Conservation (phyloP, 2,888 invertebrate species). For the Drosophila histrio region DNA sequence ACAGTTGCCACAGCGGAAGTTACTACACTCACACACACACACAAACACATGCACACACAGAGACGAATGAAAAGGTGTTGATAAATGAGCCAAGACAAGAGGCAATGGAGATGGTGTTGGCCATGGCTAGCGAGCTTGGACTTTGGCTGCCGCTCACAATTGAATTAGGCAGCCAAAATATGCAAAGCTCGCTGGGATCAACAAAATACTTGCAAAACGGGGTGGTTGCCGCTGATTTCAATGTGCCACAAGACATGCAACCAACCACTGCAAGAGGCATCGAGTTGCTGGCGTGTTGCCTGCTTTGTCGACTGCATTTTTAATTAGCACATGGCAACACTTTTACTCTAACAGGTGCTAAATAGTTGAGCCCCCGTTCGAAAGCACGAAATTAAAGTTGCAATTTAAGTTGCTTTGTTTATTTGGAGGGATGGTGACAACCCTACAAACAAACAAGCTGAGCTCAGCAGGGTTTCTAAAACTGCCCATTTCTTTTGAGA, state of each 20-base stretch:
- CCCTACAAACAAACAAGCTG: slow-evolving; percentile 11
- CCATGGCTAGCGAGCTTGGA: slow-evolving; percentile 20
- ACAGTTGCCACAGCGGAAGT: slow-evolving; percentile 56
- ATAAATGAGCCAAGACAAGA: slow-evolving; percentile 60
- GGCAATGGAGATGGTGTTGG: slow-evolving; percentile 4
- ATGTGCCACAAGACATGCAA: slow-evolving; percentile 54
- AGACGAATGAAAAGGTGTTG: slow-evolving; percentile 68
- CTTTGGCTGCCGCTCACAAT: slow-evolving; percentile 52
- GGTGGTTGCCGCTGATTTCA: slow-evolving; percentile 41
- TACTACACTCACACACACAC: slow-evolving; percentile 27
- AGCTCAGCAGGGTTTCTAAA: slow-evolving; percentile 13
- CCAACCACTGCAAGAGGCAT: slow-evolving; percentile 24
- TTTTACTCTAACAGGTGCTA: slow-evolving; percentile 76
- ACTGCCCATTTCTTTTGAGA: slow-evolving; percentile 33
- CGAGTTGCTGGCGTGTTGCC: slow-evolving; percentile 6
- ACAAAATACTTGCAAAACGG: slow-evolving; percentile 54
- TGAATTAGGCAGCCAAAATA: slow-evolving; percentile 72
- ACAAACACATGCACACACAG: slow-evolving; percentile 17
- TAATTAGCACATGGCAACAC: slow-evolving; percentile 64
- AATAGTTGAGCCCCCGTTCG: slow-evolving; percentile 53
- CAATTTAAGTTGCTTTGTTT: slow-evolving; percentile 24
- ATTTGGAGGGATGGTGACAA: slow-evolving; percentile 14
- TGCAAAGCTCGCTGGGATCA: slow-evolving; percentile 61
- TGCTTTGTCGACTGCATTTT: slow-evolving; percentile 51
- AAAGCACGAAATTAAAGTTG: slow-evolving; percentile 57